Base-by-base conservation (phyloP, 2,113 vertebrate genomes). In the Dolichotis patagonum region DNA sequence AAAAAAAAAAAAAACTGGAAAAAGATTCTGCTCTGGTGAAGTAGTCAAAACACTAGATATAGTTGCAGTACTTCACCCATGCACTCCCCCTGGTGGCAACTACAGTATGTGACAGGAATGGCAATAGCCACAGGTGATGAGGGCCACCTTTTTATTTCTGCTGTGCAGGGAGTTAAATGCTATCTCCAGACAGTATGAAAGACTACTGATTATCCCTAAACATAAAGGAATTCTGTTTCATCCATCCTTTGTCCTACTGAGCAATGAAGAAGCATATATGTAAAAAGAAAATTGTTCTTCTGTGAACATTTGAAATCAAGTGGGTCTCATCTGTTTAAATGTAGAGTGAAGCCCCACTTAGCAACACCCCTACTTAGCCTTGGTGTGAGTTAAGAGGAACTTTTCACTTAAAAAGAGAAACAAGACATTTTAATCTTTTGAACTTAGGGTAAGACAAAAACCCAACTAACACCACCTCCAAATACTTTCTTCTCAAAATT, bases 51-150 rank as follows among this genome's bases (percentile, higher is more conserved):
- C 43, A 56, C 38, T 83, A 5, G 58, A 24, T 49, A 1, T 35
- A 19, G 60, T 87, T 85, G 46, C 58, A 32, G 7, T 78, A 60
- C 88, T 90, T 93, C 73, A 46, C 56, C 41, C 46, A 11, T 24
- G 52, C 3, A 32, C 96, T 90, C 97, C 97, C 92, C 78, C 97
- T 97, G 60, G 95, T 97, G 97, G 94, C 71, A 43, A n/a, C 52
- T 73, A 0, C 3, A 0, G 19, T 49, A 30, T 75, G 11, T 69
- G 32, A 60, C 30, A 58, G n/a, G 16, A 58, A 9, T 89, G 54
- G 10, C 65, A 4, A 46, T 20, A 63, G 41, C 24, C 82, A 56
- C 41, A 90, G 32, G 32, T 58, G 35, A 32, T 16, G 63, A 69
- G 20, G 22, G 12, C 77, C 35, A 0, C 77, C 46, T 65, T 5